A percentile compares a stretch with the other conserved stretches of the same genome.
Evolutionary conservation across 1,140 invertebrate genomes (phyloP).

Genomic region (Bombus waltoni): DNA sequence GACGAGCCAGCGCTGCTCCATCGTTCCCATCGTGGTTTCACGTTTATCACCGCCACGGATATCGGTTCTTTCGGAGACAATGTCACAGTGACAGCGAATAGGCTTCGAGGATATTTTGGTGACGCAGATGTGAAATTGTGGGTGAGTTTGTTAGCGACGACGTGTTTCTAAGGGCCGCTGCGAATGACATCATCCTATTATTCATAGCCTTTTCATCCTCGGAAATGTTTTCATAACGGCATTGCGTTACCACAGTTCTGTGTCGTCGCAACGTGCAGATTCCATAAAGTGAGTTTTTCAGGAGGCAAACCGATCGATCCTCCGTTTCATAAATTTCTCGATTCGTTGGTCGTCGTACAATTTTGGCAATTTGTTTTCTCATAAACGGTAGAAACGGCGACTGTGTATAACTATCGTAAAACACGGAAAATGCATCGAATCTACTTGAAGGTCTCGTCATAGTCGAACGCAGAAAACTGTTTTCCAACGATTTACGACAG

Average conservation of each 20-base stretch:
- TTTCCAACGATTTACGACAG: too few species aligned
- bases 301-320: too few species aligned
- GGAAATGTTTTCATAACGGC: background rate
- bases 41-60: slow-evolving; percentile 22
- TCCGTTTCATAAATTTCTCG: too few species aligned
- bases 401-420: too few species aligned
- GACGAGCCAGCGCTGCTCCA: background rate
- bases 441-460: too few species aligned
- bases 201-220: background rate
- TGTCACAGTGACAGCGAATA: background rate
- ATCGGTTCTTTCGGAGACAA: background rate
- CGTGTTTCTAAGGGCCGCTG: background rate
- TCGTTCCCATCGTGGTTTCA: background rate
- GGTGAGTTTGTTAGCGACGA: background rate
- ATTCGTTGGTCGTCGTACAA: too few species aligned
- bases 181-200: background rate
- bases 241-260: too few species aligned
- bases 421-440: too few species aligned
- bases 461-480: too few species aligned
- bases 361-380: too few species aligned
- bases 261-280: too few species aligned
- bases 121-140: background rate
- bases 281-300: background rate
- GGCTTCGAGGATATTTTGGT: slow-evolving; percentile 9
- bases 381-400: too few species aligned